Percentiles rank a stretch among this genome's conserved stretches.
Conservation (phyloP, 2,888 invertebrate species). For the Cactoblastis cactorum region DNA sequence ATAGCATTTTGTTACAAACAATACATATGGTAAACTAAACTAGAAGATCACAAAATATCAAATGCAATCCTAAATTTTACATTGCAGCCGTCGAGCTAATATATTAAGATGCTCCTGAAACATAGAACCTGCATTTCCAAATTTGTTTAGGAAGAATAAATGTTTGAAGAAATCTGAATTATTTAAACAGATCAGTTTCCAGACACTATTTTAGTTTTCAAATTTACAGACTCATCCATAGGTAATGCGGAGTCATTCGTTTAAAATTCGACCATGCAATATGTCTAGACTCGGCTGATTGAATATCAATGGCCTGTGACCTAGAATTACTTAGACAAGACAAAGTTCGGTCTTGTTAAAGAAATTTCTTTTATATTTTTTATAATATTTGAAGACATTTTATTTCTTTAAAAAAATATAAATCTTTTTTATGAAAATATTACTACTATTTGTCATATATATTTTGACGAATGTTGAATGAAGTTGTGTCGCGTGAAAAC, state of each 20-base stretch:
- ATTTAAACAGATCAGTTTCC: conserved; percentile 44
- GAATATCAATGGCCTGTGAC: conserved; percentile 74
- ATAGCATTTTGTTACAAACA: too few relatives aligned
- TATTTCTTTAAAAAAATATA: too few relatives aligned
- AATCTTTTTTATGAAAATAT: too few relatives aligned
- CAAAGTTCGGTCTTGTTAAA: neutral
- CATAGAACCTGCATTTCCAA: conserved; percentile 18
- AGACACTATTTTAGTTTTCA: conserved; percentile 73
- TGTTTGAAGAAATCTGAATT: conserved; percentile 23
- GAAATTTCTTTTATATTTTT: too few relatives aligned
- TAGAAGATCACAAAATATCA: too few relatives aligned
- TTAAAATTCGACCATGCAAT: conserved; percentile 78
- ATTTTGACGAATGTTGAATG: too few relatives aligned
- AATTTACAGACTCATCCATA: conserved; percentile 73
- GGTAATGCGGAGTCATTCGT: conserved; percentile 66
- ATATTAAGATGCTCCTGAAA: conserved; percentile 6
- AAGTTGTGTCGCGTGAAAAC: too few relatives aligned
- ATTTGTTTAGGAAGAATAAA: conserved; percentile 23
- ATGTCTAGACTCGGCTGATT: conserved; percentile 69
- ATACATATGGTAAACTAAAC: too few relatives aligned
- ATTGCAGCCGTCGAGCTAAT: neutral
- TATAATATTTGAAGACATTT: too few relatives aligned
- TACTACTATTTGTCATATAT: too few relatives aligned
- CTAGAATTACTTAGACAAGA: conserved; percentile 58
- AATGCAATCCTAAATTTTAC: neutral